A percentile compares a stretch with the other conserved stretches of the same genome.
phyloP scores from a whole-genome alignment of 1,140 invertebrate genomes.

The Penaeus japonicus region DNA sequence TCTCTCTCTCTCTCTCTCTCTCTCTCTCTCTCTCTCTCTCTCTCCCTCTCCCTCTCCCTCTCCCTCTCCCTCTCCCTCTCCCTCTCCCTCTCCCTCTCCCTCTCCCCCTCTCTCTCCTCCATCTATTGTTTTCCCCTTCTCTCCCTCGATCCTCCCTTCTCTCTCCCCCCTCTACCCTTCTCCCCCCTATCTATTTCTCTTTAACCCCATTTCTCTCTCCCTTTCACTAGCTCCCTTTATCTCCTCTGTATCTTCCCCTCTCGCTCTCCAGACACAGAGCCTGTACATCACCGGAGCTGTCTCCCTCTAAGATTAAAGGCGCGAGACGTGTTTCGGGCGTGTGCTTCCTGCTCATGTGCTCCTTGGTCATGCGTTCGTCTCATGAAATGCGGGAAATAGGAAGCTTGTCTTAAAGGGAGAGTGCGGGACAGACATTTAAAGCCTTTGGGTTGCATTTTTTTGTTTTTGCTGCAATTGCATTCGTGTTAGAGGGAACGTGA shows the following conservation, averaged over 20 bases:
- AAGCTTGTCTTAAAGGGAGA: no score
- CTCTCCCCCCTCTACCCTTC: background rate
- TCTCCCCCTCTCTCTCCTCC: conserved; percentile 26
- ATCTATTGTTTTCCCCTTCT: background rate
- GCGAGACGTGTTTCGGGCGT: background rate
- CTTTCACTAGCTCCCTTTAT: background rate
- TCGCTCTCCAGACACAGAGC: no score
- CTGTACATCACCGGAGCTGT: no score
- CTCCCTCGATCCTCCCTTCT: background rate
- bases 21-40: background rate
- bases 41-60: background rate
- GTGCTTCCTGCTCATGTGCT: background rate
- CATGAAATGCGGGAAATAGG: no score
- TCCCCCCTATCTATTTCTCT: background rate
- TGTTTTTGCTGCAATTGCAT: background rate
- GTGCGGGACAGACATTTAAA: no score
- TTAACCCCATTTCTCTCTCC: no score
- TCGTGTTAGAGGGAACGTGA: no score
- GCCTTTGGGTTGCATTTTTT: background rate
- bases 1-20: no score
- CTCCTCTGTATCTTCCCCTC: no score
- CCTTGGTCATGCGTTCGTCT: background rate
- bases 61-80: background rate
- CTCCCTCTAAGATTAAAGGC: no score
- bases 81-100: conserved; percentile 34